These are phyloP conservation scores for Rafetus swinhoei DNA, from an alignment of 2,113 vertebrate genomes.

Conservation along the genomic window DNA sequence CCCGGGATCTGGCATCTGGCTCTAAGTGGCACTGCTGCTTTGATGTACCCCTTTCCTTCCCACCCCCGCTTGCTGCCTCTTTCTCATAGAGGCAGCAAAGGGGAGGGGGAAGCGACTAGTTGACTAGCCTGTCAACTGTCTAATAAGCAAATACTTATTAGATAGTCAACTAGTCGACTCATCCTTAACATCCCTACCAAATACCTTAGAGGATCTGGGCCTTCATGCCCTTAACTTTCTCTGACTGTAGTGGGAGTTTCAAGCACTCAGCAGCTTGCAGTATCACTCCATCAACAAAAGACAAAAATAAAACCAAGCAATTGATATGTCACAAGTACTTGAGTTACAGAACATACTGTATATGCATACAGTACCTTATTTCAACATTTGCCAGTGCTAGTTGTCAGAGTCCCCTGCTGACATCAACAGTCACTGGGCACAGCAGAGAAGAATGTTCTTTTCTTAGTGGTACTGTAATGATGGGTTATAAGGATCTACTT, in stretches of 20 bases:
- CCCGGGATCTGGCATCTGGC: no score
- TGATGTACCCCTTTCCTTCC: no score
- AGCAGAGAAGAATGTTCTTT: not conserved
- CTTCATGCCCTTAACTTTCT: fast-evolving
- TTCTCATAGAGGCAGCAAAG: no score
- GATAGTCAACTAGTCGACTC: no score
- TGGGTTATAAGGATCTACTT: not conserved
- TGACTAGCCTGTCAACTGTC: no score
- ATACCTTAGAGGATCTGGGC: not conserved
- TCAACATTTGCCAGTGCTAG: not conserved
- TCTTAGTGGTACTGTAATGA: not conserved
- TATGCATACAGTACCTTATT: not conserved
- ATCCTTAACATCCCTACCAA: not conserved
- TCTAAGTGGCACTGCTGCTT: no score
- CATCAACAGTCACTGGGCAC: not conserved
- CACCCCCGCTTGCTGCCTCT: no score
- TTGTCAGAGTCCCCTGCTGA: not conserved
- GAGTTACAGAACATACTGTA: not conserved
- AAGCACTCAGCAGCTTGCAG: not conserved
- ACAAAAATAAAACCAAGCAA: not conserved
- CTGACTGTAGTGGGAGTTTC: not conserved
- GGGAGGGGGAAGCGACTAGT: no score
- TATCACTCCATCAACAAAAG: not conserved
- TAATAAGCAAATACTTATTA: no score
- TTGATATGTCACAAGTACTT: not conserved